These are phyloP conservation scores for Magallana angulata DNA, from an alignment of 1,140 invertebrate genomes.

Conservation along the genomic window DNA sequence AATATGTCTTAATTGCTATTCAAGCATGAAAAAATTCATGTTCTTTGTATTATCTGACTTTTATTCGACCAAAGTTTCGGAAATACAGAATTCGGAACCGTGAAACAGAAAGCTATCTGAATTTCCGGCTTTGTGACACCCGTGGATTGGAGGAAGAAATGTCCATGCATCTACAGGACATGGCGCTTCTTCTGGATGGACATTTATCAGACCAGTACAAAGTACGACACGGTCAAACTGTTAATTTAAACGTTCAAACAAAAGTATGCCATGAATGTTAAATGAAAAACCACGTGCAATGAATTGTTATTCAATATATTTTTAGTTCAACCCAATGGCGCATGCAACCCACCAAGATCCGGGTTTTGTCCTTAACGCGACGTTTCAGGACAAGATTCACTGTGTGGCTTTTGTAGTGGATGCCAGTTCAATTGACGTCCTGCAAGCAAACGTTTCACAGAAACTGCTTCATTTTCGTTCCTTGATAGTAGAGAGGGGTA, in stretches of 20 bases:
- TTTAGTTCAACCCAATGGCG: conserved; percentile 36
- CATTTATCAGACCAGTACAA: background rate
- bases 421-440: conserved; percentile 40
- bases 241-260: background rate
- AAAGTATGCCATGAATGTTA: background rate
- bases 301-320: background rate
- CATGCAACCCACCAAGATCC: background rate
- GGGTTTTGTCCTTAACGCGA: conserved; percentile 1
- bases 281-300: background rate
- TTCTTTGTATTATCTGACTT: too few relatives aligned
- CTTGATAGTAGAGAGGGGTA: conserved; percentile 3
- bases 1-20: too few relatives aligned
- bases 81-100: conserved; percentile 46
- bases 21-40: too few relatives aligned
- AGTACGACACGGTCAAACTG: background rate
- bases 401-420: conserved; percentile 48
- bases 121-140: conserved; percentile 57
- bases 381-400: conserved; percentile 41
- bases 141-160: conserved; percentile 51
- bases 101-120: conserved; percentile 39
- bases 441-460: background rate
- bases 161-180: background rate
- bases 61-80: background rate
- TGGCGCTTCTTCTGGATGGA: background rate
- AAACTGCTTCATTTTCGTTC: background rate